Percentiles rank a stretch among this genome's conserved stretches.
phyloP scores from a whole-genome alignment of 64 coral and sea anemone species.

The Montipora capricornis region DNA sequence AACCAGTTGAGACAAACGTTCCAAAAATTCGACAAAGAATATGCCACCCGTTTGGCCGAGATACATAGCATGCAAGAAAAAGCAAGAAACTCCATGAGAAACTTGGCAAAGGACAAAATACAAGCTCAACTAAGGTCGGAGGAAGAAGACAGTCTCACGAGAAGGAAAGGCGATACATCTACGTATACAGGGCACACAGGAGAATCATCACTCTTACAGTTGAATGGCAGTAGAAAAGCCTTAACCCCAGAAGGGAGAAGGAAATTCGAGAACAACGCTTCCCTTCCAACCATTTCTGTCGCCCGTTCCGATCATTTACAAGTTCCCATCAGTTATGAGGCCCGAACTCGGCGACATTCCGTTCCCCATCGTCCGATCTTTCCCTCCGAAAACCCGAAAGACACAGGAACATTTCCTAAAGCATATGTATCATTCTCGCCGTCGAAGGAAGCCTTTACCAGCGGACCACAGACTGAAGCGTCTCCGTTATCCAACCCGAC shows the following conservation, averaged over 20 bases:
- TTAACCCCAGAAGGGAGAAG: neutral
- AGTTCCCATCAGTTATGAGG: conserved; percentile 5
- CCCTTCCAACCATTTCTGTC: neutral
- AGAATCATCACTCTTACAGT: neutral
- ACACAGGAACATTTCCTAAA: conserved; percentile 6
- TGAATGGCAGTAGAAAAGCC: neutral
- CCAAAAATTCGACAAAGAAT: conserved; percentile 82
- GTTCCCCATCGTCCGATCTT: conserved; percentile 32
- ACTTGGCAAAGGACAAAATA: conserved; percentile 69
- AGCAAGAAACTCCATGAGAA: conserved; percentile 85
- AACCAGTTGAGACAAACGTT: conserved; percentile 63
- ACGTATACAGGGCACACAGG: neutral
- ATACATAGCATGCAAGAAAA: conserved; percentile 93
- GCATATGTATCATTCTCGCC: neutral
- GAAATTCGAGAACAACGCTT: neutral
- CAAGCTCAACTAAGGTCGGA: neutral
- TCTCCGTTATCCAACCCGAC: neutral
- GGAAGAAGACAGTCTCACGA: neutral
- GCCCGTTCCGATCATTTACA: conserved; percentile 6
- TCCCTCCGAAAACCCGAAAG: conserved; percentile 33
- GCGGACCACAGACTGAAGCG: neutral
- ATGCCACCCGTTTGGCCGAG: conserved; percentile 75
- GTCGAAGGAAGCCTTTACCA: conserved; percentile 5
- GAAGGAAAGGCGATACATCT: neutral
- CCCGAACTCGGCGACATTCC: conserved; percentile 14